Base-by-base conservation (phyloP, 1,140 invertebrate species). In the Cheumatopsyche charites region DNA sequence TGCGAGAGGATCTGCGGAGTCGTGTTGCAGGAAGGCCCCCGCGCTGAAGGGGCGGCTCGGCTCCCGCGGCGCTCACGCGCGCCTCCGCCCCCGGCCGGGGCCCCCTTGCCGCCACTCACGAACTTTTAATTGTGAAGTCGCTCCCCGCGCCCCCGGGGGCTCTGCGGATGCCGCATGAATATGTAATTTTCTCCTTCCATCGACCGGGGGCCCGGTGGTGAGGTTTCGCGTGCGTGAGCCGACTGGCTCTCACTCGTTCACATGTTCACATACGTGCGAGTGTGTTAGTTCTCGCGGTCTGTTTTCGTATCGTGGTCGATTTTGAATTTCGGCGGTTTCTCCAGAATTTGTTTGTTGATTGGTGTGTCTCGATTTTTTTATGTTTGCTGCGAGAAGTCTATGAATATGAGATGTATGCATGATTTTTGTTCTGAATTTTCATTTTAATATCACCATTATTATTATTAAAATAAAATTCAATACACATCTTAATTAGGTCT, bases 101-200 rank as follows among this genome's bases (percentile, higher is more conserved):
- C 68, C 68, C 63, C 67, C 67, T 23, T 47, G 15, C 45, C 45
- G 26, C 62, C 41, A 23, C 42, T 62, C 70, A 72, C 70, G 70
- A 72, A 65, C 70, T 72, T 72, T 72, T 72, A 72, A 72, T 72
- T 72, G 70, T 72, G 70, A 68, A 68, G 62, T 72, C 29, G 70
- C 29, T 67, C 70, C 70, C 62, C 70, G 70, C 70, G 42, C 70
- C 70, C 70, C 62, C 70, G 47, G 70, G 62, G 70, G 36, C 61
- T 49, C 68, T 12, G 23, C 23, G 15, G 55, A 63, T 65, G 45
- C 43, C 66, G 26, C 70, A 65, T 65, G 62, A 65, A 63, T 72
- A 67, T 65, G 45, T 65, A 72, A 72, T 72, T 72, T 72, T 17
- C 70, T 65, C 42, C 62, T 72, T 65, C 70, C 66, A 68, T 55